Evolutionary conservation across 2,113 vertebrate genomes (phyloP).

Genomic region (Hiodon tergisus): DNA sequence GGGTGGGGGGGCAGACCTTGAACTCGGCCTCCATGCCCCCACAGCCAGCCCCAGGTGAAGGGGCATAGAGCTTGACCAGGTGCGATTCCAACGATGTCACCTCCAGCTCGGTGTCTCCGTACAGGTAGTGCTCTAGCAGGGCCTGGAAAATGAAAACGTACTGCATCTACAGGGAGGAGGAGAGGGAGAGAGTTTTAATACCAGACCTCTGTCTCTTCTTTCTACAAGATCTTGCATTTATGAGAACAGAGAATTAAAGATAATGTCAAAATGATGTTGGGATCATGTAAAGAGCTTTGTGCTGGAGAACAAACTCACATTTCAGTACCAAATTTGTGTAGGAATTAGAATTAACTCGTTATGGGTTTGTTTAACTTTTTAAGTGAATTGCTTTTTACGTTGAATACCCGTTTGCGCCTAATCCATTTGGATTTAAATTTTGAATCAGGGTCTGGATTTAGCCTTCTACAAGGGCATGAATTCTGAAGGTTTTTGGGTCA

Average conservation of each 20-base stretch:
- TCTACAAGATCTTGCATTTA: neutral
- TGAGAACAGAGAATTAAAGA: neutral
- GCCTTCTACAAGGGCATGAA: neutral
- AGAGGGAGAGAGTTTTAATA: neutral
- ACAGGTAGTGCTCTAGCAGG: conserved; percentile 92
- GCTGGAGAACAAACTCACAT: too few species aligned
- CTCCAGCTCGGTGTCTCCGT: conserved; percentile 95
- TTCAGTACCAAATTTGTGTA: too few species aligned
- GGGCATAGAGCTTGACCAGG: conserved; percentile 90
- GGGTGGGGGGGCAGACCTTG: conserved; percentile 73
- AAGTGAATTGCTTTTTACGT: neutral
- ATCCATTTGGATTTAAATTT: neutral
- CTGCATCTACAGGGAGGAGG: conserved; percentile 78
- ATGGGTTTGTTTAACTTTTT: too few species aligned
- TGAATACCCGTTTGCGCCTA: neutral
- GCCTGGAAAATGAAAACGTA: conserved; percentile 99
- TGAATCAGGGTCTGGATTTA: too few species aligned
- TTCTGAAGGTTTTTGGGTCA: neutral
- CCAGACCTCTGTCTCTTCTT: neutral
- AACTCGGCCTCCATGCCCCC: conserved; percentile 94
- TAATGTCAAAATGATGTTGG: too few species aligned
- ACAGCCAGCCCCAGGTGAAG: conserved; percentile 83
- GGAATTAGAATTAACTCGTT: too few species aligned
- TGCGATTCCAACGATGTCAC: conserved; percentile 95
- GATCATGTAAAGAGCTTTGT: too few species aligned